Evolutionary conservation across 1,140 invertebrate species (phyloP).

Genomic region (Planococcus citri): DNA sequence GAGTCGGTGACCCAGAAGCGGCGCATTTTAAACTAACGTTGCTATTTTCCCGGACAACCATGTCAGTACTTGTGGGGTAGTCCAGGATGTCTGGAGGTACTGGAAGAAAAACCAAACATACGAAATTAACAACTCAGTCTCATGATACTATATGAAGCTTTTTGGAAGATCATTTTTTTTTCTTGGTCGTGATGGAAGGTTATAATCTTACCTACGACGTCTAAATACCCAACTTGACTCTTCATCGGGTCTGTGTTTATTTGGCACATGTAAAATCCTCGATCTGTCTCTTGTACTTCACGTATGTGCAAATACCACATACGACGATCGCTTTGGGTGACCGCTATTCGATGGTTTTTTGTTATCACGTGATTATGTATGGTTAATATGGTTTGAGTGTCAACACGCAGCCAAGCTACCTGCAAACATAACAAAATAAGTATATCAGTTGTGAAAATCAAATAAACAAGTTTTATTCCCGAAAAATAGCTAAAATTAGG

Average conservation of each 20-base stretch:
- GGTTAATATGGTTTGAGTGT: conserved; percentile 84
- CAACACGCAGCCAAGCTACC: conserved; percentile 83
- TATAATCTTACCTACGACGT: conserved; percentile 63
- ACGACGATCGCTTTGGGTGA: conserved; percentile 74
- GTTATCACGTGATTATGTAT: conserved; percentile 83
- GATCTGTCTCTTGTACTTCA: conserved; percentile 62
- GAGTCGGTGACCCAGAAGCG: conserved; percentile 69
- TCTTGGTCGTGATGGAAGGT: too few species aligned
- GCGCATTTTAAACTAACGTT: conserved; percentile 74
- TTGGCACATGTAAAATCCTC: conserved; percentile 80
- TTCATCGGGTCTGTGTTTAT: conserved; percentile 81
- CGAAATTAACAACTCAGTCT: conserved; percentile 10
- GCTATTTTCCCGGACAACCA: conserved; percentile 71
- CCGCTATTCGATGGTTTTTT: conserved; percentile 71
- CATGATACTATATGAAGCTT: neutral
- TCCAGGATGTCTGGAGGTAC: conserved; percentile 76
- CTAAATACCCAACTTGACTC: conserved; percentile 68
- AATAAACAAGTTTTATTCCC: too few species aligned
- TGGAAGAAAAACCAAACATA: conserved; percentile 40
- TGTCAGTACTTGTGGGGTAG: conserved; percentile 71
- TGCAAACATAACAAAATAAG: conserved; percentile 33
- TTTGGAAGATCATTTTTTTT: neutral
- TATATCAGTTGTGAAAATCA: too few species aligned
- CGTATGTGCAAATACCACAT: conserved; percentile 76
- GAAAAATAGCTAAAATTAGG: too few species aligned